Conservation (phyloP, 2,797 vertebrate species). For the Pygocentrus nattereri region DNA sequence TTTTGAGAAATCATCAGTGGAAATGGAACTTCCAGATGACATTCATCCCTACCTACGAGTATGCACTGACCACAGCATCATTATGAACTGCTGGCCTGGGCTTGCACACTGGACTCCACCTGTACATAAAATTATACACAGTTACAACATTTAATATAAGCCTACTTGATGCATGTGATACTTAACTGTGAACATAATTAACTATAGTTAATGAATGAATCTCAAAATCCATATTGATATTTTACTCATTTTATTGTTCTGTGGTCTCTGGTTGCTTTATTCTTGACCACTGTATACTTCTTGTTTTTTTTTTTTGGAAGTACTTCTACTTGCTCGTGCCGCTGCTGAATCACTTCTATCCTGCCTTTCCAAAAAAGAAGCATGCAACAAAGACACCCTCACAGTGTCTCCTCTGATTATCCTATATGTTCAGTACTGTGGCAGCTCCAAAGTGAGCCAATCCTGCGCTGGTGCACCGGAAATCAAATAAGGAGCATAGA, state of each 20-base stretch:
- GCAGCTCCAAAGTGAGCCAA: slow-evolving; percentile 34
- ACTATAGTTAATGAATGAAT: background rate
- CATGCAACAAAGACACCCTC: slow-evolving; percentile 1
- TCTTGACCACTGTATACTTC: background rate
- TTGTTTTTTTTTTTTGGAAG: background rate
- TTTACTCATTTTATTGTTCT: background rate
- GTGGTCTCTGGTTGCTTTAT: background rate
- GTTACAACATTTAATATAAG: background rate
- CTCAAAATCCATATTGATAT: no score
- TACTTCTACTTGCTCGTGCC: background rate
- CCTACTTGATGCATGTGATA: no score
- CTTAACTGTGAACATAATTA: background rate
- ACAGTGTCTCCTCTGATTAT: background rate
- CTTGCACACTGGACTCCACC: no score
- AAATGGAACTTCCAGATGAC: no score
- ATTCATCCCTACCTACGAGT: background rate
- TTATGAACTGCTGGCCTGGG: no score
- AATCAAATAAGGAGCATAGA: slow-evolving; percentile 44
- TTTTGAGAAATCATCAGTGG: background rate
- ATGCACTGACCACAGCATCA: background rate
- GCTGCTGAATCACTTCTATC: slow-evolving; percentile 10
- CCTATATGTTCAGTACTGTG: slow-evolving; percentile 13
- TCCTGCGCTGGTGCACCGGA: slow-evolving; percentile 47
- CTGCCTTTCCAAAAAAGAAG: background rate
- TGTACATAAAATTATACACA: background rate